Base-by-base conservation (phyloP, 2,797 vertebrate genomes). In the Melanotaenia parkinsoni region DNA sequence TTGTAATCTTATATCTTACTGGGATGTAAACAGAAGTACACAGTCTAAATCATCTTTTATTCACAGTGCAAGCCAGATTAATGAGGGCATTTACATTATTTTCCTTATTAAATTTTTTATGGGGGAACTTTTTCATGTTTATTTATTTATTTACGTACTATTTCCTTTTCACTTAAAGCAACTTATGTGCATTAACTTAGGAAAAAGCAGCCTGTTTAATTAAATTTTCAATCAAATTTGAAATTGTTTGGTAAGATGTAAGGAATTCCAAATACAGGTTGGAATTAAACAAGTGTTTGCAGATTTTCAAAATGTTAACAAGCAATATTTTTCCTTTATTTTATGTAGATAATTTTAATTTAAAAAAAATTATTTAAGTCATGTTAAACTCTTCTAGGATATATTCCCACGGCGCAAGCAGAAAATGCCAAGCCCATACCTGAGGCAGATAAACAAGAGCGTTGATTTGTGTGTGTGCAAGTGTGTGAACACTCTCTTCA, bases 351-450 rank as follows among this genome's bases (percentile, higher is more conserved):
- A 4, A 14, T 57, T 72, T 58, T 62, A 63, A 47, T 20, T 38
- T 4, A 63, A 30, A 62, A 63, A 33, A 63, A 33, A 38, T 20
- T 3, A 35, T 64, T 38, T 3, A 35, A 35, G 37, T 56, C 26
- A 63, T 38, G 63, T 71, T 30, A 79, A 47, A 63, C 43, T 61
- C 24, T 57, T 64, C 58, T 54, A 61, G 12, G 54, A 32, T 73
- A 37, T 82, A 20, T 70, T 47, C 61, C 63, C 53, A 60, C 68
- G 57, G 24, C 51, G 45, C 56, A 67, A 51, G 63, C 51, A 67
- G 76, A 43, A 81, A 81, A 67, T 66, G 72, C 79, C 71, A 74
- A 79, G 58, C 20, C 53, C 24, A 56, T 82, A 86, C 74, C 79
- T 65, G 26, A 69, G 63, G 71, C 67, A 78, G 66, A 71, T 68